These are phyloP conservation scores for Drosophila suboccidentalis DNA, from an alignment of 2,888 invertebrate species.

Conservation along the genomic window DNA sequence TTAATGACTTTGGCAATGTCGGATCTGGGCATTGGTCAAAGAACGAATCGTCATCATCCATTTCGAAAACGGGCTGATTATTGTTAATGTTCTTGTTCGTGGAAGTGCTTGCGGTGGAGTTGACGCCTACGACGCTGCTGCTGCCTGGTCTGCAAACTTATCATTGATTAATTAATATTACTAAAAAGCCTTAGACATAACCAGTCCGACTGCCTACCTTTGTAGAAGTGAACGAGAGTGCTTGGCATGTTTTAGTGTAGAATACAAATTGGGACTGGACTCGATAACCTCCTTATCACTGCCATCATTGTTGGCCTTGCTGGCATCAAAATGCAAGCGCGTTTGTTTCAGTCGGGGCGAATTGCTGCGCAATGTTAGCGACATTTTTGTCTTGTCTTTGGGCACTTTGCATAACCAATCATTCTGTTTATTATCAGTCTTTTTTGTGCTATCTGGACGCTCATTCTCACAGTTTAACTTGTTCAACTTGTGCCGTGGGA, in stretches of 20 bases:
- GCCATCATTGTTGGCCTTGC: constrained; percentile 1
- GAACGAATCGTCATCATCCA: constrained; percentile 59
- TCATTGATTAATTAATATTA: constrained; percentile 31
- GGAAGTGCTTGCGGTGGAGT: constrained; percentile 16
- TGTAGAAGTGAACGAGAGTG: constrained; percentile 63
- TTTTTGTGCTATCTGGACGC: constrained; percentile 30
- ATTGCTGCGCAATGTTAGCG: constrained; percentile 57
- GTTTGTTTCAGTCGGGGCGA: constrained; percentile 73
- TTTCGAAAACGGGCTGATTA: constrained; percentile 49
- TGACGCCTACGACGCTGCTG: constrained; percentile 47
- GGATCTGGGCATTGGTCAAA: constrained; percentile 44
- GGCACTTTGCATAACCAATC: constrained; percentile 57
- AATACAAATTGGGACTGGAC: constrained; percentile 77
- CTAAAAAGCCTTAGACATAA: not conserved
- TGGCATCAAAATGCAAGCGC: constrained; percentile 63
- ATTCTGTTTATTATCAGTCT: constrained; percentile 4
- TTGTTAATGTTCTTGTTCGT: constrained; percentile 4
- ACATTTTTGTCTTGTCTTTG: constrained; percentile 54
- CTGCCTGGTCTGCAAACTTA: constrained; percentile 75
- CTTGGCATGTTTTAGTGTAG: constrained; percentile 55
- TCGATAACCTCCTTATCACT: constrained; percentile 74
- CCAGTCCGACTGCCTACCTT: constrained; percentile 57
- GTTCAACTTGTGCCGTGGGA: constrained; percentile 35
- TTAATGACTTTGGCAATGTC: constrained; percentile 9
- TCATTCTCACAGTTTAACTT: constrained; percentile 60